Evolutionary conservation across 2,113 vertebrate genomes (phyloP), one percentile per base, ranked within the genome.

Genomic region (Cavia porcellus): DNA sequence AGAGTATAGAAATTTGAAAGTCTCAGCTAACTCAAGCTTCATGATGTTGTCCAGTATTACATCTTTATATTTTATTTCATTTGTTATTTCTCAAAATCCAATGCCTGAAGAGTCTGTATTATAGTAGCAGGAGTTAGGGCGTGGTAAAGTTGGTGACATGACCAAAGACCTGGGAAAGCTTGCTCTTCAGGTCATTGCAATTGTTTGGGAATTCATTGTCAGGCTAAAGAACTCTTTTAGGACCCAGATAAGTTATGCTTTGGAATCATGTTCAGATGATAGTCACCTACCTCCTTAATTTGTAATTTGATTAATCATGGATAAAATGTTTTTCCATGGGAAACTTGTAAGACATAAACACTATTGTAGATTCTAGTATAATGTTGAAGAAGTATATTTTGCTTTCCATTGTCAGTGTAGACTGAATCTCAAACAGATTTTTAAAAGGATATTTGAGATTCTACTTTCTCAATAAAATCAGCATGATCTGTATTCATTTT

Each of bases 231-330:
- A 62, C 35, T 89, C 57, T 72, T 86, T n/a, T 25, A n/a, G 50
- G 83, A 95, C 70, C 75, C 25, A 50, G 24, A 35, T 28, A 61
- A 52, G 25, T 89, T 55, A 61, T 62, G 32, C 74, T 94, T 96
- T 72, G 57, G 90, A 84, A 64, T 93, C 86, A 83, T 95, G 81
- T 79, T 90, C 66, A 72, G 81, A 84, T 96, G 96, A 89, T 42
- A 84, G 86, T 92, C 87, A 94, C 66, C 97, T 98, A 97, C 97
- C 97, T 97, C 97, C 95, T 97, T 97, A 92, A 83, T 96, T 97
- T 96, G 70, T 86, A 79, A 80, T 88, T 93, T 92, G 94, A 38
- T 94, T 96, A 90, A 83, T 86, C 42, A 89, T 35, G 95, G 57
- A 74, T 91, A 95, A 92, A 88, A 83, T 85, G 30, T 66, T 92